phyloP scores from a whole-genome alignment of 2,888 invertebrate genomes.

The Andrena trimmerana region DNA sequence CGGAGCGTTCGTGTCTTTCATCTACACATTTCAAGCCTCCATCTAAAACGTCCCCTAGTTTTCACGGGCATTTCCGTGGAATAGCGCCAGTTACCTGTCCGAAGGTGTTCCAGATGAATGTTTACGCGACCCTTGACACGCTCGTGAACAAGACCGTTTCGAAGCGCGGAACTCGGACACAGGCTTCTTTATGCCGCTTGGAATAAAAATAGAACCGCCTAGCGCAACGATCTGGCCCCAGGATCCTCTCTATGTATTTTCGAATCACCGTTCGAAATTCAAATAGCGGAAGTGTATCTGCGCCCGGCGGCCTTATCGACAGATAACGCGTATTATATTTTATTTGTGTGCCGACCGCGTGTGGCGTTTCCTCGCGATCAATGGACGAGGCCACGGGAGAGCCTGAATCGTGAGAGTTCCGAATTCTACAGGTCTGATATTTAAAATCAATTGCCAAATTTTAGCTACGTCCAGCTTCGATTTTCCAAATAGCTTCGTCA shows the following conservation, averaged over 20 bases:
- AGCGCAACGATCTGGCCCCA: constrained; percentile 10
- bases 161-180: constrained; percentile 19
- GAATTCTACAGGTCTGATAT: too few relatives aligned
- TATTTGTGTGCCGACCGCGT: constrained; percentile 25
- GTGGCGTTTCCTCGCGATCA: constrained; percentile 38
- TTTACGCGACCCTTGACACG: neutral
- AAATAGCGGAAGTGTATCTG: constrained; percentile 47
- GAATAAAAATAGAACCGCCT: constrained; percentile 48
- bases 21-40: neutral
- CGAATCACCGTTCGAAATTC: constrained; percentile 45
- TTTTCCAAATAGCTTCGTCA: too few relatives aligned
- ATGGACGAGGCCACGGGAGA: constrained; percentile 18
- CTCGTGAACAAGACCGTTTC: neutral
- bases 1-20: neutral
- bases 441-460: neutral
- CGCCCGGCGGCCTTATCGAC: constrained; percentile 20
- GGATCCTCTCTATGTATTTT: constrained; percentile 34
- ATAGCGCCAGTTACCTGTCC: neutral
- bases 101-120: neutral
- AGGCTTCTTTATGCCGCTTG: constrained; percentile 25
- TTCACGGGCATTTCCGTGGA: neutral
- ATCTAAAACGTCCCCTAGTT: neutral
- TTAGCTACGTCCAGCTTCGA: too few relatives aligned
- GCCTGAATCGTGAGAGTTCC: neutral
- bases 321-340: constrained; percentile 45